Evolutionary conservation across 2,797 vertebrate genomes (phyloP), one percentile per base, ranked within the genome.

Genomic region (Mus spretus): DNA sequence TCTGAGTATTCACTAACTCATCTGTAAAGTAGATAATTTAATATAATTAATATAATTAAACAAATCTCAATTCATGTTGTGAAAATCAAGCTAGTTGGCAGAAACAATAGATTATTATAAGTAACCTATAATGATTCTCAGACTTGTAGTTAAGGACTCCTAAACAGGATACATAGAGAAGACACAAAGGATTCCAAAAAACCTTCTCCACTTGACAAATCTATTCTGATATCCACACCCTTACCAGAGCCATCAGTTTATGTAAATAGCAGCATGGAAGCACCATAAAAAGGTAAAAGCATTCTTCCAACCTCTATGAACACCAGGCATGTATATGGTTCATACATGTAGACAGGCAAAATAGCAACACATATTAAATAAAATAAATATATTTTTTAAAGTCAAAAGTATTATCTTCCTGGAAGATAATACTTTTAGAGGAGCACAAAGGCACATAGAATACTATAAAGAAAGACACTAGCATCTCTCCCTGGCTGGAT

Each of bases 21-120:
- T 91, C 34, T 81, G 53, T 81, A 89, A 95, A 87, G 53, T 44
- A 2, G 20, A 93, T 15, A 80, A 88, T 83, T 95, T n/a, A 95
- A 37, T 84, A 81, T 14, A 28, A 85, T 95, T n/a, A 95, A 37
- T 84, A 81, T 14, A 28, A 85, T 67, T 55, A 14, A 74, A 79
- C 2, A 95, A 75, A 90, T 89, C 6, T 88, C 83, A 96, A 78
- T 70, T 79, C 31, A 78, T 40, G 70, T 20, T 81, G 15, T 82
- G 72, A 96, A 94, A 91, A 86, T 57, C 34, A 91, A 96, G 89
- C 57, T 86, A 86, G 22, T 55, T 67, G 91, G 57, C 50, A 96
- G 61, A 86, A 95, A 31, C 4, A 40, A 90, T 6, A 85, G 40
- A n/a, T 55, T 72, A 24, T 44, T 91, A 34, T 88, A 77, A 93